Percentiles rank a stretch among this genome's conserved stretches.
These are phyloP conservation scores for Oryctes rhinoceros DNA, from an alignment of 1,140 invertebrate genomes.

Conservation along the genomic window DNA sequence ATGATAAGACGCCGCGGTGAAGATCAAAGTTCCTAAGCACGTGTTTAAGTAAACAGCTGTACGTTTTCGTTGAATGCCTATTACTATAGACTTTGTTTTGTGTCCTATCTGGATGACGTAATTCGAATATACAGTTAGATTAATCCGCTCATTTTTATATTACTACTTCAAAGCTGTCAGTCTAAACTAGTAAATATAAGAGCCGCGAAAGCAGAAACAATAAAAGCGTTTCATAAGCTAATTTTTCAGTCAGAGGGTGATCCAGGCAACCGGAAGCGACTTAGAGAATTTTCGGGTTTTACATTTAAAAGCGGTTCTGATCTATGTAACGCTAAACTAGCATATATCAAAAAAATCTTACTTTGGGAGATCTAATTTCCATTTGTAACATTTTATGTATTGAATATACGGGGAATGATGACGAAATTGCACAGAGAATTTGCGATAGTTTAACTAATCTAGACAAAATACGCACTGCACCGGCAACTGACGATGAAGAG, in stretches of 20 bases:
- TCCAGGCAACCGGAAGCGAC: background rate
- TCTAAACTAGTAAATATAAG: slow-evolving; percentile 1
- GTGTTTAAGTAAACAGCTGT: too few relatives aligned
- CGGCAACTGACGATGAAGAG: slow-evolving; percentile 1
- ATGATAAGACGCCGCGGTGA: too few relatives aligned
- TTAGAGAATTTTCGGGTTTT: slow-evolving; percentile 8
- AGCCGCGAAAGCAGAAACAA: background rate
- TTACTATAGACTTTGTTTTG: too few relatives aligned
- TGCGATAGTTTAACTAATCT: background rate
- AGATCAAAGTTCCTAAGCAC: too few relatives aligned
- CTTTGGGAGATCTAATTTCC: slow-evolving; percentile 12
- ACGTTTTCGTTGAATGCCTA: too few relatives aligned
- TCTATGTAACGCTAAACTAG: slow-evolving; percentile 14
- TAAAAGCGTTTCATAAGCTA: slow-evolving; percentile 20
- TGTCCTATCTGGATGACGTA: too few relatives aligned
- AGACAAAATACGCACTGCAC: background rate
- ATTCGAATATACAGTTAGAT: too few relatives aligned
- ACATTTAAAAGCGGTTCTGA: slow-evolving; percentile 24
- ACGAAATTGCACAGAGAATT: slow-evolving; percentile 23
- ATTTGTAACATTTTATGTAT: slow-evolving; percentile 38
- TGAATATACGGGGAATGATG: slow-evolving; percentile 16
- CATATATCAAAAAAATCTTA: slow-evolving; percentile 28
- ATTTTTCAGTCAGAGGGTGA: background rate
- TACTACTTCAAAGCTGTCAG: too few relatives aligned
- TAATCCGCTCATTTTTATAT: too few relatives aligned